A percentile compares a stretch with the other conserved stretches of the same genome.
These are phyloP conservation scores for Chironomus tepperi DNA, from an alignment of 1,140 invertebrate species.

Conservation along the genomic window DNA sequence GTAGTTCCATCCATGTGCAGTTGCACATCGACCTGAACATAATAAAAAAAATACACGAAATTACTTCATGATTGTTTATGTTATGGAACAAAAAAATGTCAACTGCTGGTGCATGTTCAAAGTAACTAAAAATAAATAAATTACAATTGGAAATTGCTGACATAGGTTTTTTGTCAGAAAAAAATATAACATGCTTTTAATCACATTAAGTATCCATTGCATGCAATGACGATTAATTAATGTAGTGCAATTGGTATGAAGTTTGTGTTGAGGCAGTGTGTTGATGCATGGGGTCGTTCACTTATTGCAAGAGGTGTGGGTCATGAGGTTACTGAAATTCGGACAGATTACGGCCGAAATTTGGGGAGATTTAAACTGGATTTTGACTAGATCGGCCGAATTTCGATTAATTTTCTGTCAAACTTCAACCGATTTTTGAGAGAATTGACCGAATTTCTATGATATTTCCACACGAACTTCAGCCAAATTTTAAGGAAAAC, in stretches of 20 bases:
- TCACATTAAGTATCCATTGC: background rate
- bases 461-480: too few relatives aligned
- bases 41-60: background rate
- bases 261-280: too few relatives aligned
- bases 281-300: too few relatives aligned
- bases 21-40: background rate
- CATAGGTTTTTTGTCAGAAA: background rate
- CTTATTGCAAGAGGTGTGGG: too few relatives aligned
- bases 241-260: background rate
- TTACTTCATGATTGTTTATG: conserved; percentile 8
- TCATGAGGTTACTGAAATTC: too few relatives aligned
- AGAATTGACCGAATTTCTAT: too few relatives aligned
- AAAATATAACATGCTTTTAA: background rate
- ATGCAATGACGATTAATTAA: conserved; percentile 19
- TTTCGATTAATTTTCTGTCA: too few relatives aligned
- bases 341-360: too few relatives aligned
- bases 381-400: too few relatives aligned
- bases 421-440: too few relatives aligned
- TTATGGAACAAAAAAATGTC: background rate
- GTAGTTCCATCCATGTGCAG: background rate
- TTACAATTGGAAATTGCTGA: conserved; percentile 22
- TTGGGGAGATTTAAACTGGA: too few relatives aligned
- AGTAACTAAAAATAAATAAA: background rate
- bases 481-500: too few relatives aligned
- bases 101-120: background rate